Percentiles rank a stretch among this genome's conserved stretches.
Conservation (phyloP, 2,797 vertebrate genomes). For the Sebastes goodei region DNA sequence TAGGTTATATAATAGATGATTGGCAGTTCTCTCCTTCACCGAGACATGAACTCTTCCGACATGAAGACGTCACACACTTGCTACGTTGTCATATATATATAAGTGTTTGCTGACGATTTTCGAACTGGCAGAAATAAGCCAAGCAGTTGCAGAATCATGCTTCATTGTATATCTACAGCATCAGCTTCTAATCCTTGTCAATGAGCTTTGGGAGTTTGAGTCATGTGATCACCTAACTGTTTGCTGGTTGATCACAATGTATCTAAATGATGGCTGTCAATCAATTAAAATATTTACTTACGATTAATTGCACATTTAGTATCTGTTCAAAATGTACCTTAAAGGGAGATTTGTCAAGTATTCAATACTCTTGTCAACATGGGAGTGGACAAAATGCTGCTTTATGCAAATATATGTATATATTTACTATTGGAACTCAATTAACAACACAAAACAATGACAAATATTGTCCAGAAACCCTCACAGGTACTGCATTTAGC, state of each 20-base stretch:
- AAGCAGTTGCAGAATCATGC: not conserved
- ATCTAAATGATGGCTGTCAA: too few relatives aligned
- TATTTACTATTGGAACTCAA: too few relatives aligned
- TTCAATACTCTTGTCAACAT: too few relatives aligned
- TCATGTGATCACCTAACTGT: not conserved
- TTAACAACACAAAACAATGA: too few relatives aligned
- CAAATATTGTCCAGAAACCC: too few relatives aligned
- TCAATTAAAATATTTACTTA: too few relatives aligned
- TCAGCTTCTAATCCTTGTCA: not conserved
- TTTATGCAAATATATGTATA: too few relatives aligned
- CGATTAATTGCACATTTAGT: too few relatives aligned
- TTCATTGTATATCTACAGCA: not conserved
- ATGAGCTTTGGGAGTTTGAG: not conserved
- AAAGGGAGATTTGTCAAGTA: too few relatives aligned
- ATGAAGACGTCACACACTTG: not conserved
- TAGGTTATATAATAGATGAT: not conserved
- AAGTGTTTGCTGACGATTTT: not conserved
- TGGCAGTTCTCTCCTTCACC: not conserved
- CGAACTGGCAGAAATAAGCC: not conserved
- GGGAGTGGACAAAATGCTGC: accelerated
- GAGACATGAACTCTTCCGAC: not conserved
- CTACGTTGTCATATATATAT: not conserved
- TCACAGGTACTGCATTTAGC: too few relatives aligned
- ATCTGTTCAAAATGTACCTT: too few relatives aligned
- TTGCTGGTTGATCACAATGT: not conserved